These are phyloP conservation scores for Ramphastos sulfuratus DNA, from an alignment of 2,113 vertebrate species.

Conservation along the genomic window DNA sequence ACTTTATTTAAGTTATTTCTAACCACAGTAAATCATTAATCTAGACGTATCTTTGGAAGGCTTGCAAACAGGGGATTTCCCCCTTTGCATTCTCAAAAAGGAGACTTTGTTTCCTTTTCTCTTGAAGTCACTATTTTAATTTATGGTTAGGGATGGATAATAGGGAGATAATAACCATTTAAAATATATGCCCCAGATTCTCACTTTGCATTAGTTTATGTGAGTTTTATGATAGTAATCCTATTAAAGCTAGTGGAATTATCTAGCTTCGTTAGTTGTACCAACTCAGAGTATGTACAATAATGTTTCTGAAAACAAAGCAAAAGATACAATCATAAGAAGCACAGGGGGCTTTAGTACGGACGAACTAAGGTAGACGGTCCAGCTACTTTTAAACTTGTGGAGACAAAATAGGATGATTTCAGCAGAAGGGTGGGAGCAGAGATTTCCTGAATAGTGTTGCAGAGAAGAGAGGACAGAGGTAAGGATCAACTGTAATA, in stretches of 20 bases:
- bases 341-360: not conserved
- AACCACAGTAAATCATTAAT: not conserved
- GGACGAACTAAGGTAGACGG: not conserved
- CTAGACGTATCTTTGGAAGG: not conserved
- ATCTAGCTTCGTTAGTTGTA: not conserved
- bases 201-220: not conserved
- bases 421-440: not conserved
- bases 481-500: not conserved
- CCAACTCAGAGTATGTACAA: not conserved
- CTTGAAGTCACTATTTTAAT: not conserved
- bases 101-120: not conserved
- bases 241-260: not conserved
- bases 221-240: not conserved
- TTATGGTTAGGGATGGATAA: not conserved
- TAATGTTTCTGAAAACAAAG: not conserved
- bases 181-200: not conserved
- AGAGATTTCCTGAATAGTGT: not conserved
- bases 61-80: not conserved
- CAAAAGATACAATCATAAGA: not conserved
- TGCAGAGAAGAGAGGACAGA: not conserved
- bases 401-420: not conserved
- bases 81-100: not conserved
- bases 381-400: not conserved
- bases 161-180: not conserved
- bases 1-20: constrained; percentile 23